Base-by-base conservation (phyloP, 1,140 invertebrate genomes). In the Bombus picipes region DNA sequence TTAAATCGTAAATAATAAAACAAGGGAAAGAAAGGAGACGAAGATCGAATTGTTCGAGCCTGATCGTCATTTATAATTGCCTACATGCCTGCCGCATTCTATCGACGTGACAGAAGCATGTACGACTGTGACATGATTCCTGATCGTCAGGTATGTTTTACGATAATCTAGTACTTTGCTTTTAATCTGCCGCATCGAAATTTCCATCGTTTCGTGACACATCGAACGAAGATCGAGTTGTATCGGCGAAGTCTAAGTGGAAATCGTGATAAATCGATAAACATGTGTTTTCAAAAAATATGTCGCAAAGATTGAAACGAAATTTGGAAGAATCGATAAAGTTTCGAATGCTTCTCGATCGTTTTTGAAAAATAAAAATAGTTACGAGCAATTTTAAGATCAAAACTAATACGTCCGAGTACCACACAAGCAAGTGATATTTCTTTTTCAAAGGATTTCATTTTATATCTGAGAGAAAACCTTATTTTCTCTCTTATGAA, bases 71-170 rank as follows among this genome's bases (percentile, higher is more conserved):
- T 53, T 39, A 72, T 83, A 66, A 88, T 81, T 77, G 81, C 83
- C 88, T 76, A 81, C 85, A 91, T 90, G 89, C 87, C 89, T 77
- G 68, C 89, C 65, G 90, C 88, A 85, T 87, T 88, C 73, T 90
- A 90, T 86, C 87, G 90, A 91, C 81, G 90, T 80, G 89, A 90
- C 62, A 74, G 83, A 88, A 92, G 93, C 77, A 95, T 95, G 95
- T 95, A 95, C 92, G 93, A 94, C 81, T 93, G 93, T 91, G 92
- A 94, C 91, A 94, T 95, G 92, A 90, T 92, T 87, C 91, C 92
- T 87, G 94, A 95, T 86, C 92, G 93, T 85, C 94, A 95, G 94
- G 95, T 95, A 95, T 81, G 89, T 88, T 81, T 53, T 32, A 71
- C 32, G 9, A 47, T 62, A 76, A 66, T 72, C 57, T 59, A 37